A percentile compares a stretch with the other conserved stretches of the same genome.
Evolutionary conservation across 2,888 invertebrate species (phyloP).

Genomic region (Sabellastarte sp.): DNA sequence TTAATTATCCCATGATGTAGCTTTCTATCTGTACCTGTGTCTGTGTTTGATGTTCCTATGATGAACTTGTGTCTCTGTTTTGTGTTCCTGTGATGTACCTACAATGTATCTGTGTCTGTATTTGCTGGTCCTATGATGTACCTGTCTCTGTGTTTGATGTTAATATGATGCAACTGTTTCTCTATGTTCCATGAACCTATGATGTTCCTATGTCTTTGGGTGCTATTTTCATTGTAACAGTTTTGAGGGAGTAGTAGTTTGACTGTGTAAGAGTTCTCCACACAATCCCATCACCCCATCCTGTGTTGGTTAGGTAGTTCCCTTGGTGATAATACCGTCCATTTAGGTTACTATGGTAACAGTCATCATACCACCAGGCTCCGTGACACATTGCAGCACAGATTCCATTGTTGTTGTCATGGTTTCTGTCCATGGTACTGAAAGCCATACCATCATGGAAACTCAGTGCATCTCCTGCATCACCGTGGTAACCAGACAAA

Average conservation of each 20-base stretch:
- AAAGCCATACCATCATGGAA: constrained; percentile 45
- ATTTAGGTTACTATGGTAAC: constrained; percentile 3
- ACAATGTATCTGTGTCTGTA: too few relatives aligned
- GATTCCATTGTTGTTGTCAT: constrained; percentile 72
- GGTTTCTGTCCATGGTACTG: constrained; percentile 48
- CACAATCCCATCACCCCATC: constrained; percentile 6
- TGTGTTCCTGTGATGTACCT: too few relatives aligned
- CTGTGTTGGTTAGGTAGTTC: not conserved
- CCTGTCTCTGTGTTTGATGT: too few relatives aligned
- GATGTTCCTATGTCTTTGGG: not conserved
- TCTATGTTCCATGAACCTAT: not conserved
- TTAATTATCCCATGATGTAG: too few relatives aligned
- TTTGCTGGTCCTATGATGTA: too few relatives aligned
- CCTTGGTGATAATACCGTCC: constrained; percentile 7
- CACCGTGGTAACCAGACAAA: constrained; percentile 63
- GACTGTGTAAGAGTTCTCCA: not conserved
- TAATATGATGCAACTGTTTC: too few relatives aligned
- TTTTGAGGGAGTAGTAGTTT: constrained; percentile 8
- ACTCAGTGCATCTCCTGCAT: constrained; percentile 44
- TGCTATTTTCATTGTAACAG: constrained; percentile 6
- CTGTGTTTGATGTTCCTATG: too few relatives aligned
- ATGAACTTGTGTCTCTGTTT: too few relatives aligned
- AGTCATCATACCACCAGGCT: constrained; percentile 81
- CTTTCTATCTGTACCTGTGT: too few relatives aligned
- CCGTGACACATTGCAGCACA: constrained; percentile 84